Evolutionary conservation across 2,113 vertebrate species (phyloP).

Genomic region (Procavia capensis): DNA sequence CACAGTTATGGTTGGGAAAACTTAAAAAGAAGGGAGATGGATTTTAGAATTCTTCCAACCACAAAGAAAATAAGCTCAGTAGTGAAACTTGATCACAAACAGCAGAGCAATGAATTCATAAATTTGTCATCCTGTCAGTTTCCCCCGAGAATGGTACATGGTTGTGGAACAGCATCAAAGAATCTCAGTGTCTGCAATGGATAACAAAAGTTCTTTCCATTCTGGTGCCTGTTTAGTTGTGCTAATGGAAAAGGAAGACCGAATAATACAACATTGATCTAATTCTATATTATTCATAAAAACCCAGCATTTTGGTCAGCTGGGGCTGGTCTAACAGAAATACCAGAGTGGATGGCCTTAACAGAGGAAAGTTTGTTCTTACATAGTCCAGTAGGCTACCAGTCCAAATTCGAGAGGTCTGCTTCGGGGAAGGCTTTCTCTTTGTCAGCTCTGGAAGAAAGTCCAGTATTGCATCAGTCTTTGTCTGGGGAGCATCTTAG

Average conservation of each 20-base stretch:
- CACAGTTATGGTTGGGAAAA: not conserved
- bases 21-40: no score
- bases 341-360: no score
- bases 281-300: not conserved
- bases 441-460: no score
- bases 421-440: no score
- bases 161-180: not conserved
- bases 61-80: not conserved
- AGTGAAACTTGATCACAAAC: not conserved
- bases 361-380: no score
- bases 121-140: not conserved
- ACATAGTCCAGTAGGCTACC: no score
- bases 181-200: not conserved
- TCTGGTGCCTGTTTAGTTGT: not conserved
- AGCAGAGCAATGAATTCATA: not conserved
- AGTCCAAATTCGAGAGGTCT: no score
- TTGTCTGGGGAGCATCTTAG: no score
- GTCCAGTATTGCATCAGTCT: no score
- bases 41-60: not conserved
- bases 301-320: no score
- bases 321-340: no score
- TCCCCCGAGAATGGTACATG: not conserved
- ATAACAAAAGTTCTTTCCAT: not conserved
- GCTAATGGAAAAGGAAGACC: not conserved
- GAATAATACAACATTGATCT: not conserved